Evolutionary conservation across 2,113 vertebrate genomes (phyloP), one percentile per base, ranked within the genome.

Genomic region (Lampris megalopsis): DNA sequence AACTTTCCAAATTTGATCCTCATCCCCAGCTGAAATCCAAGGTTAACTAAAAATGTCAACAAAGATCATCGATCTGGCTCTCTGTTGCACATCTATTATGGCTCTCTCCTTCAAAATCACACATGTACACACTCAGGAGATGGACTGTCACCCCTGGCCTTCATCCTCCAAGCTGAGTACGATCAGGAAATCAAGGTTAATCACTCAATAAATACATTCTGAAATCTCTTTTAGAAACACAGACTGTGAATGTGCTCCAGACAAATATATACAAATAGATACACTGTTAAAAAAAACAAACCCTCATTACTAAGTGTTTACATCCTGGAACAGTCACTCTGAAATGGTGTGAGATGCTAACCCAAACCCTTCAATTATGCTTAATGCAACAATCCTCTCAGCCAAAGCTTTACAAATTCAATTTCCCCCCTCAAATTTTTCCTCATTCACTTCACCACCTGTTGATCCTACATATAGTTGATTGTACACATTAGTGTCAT

Each of bases 191-290:
- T 75, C 61, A 77, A 82, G 79, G 75, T 82, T 79, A 89, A 89
- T 90, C 84, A 81, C 78, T 71, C 79, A 91, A 93, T 93, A 92
- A 92, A 93, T 93, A 93, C 92, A 93, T 93, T 93, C 92, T 89
- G 71, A 88, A 89, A 88, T 90, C 81, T 88, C 81, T 87, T 78
- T 82, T 76, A 72, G 52, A 86, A 85, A 87, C 80, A 73, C 66
- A 57, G 68, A 73, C 54, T n/a, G 24, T 76, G 49, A 73, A 71
- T 73, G 77, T 66, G 73, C 1, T 68, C 43, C 60, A 77, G 70
- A 89, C 76, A 82, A 85, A 86, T 89, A 91, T 92, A 81, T 89
- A 93, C 86, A 92, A 68, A 86, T 24, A 66, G 74, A 80, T 40
- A 57, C 52, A 65, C 40, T 8, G 42, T 56, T 45, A 80, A 83